These are phyloP conservation scores for Ochlodes sylvanus DNA, from an alignment of 2,888 invertebrate species.

Conservation along the genomic window DNA sequence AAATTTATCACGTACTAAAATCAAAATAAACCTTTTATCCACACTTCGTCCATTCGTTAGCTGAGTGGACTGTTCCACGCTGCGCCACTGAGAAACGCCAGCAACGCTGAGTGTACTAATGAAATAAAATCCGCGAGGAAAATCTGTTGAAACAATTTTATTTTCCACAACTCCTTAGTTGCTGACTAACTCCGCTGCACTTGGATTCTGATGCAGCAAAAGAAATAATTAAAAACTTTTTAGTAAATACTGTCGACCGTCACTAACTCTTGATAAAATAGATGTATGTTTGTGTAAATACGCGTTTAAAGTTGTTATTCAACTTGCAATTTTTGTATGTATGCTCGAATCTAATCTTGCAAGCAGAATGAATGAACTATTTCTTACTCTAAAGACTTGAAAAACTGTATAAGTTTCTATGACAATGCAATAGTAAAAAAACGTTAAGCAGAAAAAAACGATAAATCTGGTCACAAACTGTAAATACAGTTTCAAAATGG, in stretches of 20 bases:
- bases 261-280: background rate
- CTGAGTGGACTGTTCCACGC: background rate
- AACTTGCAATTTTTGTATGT: too few species aligned
- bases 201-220: background rate
- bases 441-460: too few species aligned
- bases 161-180: conserved; percentile 13
- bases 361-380: too few species aligned
- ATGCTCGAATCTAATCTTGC: too few species aligned
- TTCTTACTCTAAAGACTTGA: too few species aligned
- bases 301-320: background rate
- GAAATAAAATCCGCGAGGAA: conserved; percentile 16
- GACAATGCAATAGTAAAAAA: too few species aligned
- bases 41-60: conserved; percentile 7
- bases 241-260: background rate
- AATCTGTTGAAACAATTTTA: conserved; percentile 25
- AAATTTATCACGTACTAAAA: conserved; percentile 7
- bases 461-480: background rate
- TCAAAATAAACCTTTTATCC: conserved; percentile 8
- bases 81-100: background rate
- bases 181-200: background rate
- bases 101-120: conserved; percentile 10
- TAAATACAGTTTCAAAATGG: conserved; percentile 15
- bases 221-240: background rate
- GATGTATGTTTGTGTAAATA: background rate
- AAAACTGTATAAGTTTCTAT: too few species aligned